A percentile compares a stretch with the other conserved stretches of the same genome.
These are phyloP conservation scores for Athripsodes cinereus DNA, from an alignment of 2,888 invertebrate genomes.

Conservation along the genomic window DNA sequence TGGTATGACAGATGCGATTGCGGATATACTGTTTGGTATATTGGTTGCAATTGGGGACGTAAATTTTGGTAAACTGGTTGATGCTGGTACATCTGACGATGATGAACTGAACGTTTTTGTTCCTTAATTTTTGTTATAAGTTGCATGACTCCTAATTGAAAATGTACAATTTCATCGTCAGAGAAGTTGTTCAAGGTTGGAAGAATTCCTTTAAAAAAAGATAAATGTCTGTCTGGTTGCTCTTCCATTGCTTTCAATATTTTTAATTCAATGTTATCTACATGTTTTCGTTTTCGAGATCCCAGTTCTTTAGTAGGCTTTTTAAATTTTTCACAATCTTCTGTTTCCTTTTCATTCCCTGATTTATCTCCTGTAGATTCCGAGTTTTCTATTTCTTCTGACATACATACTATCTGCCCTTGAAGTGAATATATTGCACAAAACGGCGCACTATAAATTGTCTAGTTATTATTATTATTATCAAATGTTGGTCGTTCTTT, in stretches of 20 bases:
- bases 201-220: constrained; percentile 22
- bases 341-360: background rate
- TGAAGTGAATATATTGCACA: too few species aligned
- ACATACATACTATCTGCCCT: too few species aligned
- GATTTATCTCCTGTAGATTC: background rate
- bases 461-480: too few species aligned
- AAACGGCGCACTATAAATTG: too few species aligned
- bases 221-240: constrained; percentile 20
- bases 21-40: constrained; percentile 11
- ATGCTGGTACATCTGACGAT: background rate
- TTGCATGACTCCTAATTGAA: constrained; percentile 21
- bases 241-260: constrained; percentile 9
- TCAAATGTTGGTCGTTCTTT: too few species aligned
- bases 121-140: constrained; percentile 17
- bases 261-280: constrained; percentile 11
- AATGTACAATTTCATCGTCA: constrained; percentile 23
- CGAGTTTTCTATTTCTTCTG: background rate
- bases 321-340: background rate
- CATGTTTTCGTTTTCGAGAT: constrained; percentile 9
- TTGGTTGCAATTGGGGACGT: constrained; percentile 3
- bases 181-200: constrained; percentile 18
- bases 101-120: constrained; percentile 4
- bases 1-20: constrained; percentile 14
- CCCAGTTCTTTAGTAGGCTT: constrained; percentile 7
- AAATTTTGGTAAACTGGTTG: too few species aligned